Conservation (phyloP, 2,888 invertebrate genomes). For the Lepeophtheirus nordmannii region DNA sequence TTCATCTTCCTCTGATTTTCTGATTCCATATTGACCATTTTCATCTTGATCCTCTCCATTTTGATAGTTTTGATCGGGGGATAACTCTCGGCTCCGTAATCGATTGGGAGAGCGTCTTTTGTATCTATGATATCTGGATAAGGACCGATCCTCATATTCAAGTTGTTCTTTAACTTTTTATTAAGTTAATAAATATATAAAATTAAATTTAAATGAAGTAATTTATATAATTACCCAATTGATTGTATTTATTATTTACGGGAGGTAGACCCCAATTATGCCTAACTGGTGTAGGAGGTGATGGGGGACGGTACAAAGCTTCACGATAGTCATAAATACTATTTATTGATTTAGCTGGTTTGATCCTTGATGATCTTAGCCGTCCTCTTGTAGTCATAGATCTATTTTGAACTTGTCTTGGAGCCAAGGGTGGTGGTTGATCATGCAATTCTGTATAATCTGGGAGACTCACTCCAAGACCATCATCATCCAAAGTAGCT, state of each 20-base stretch:
- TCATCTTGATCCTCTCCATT: neutral
- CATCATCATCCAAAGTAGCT: neutral
- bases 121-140: neutral
- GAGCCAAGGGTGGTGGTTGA: conserved; percentile 1
- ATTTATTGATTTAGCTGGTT: neutral
- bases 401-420: neutral
- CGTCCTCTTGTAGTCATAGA: neutral
- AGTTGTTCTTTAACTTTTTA: too few species aligned
- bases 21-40: neutral
- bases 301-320: neutral
- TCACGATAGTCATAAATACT: neutral
- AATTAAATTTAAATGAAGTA: neutral
- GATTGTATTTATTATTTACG: neutral
- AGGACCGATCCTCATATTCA: neutral
- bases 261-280: neutral
- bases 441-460: neutral
- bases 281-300: neutral
- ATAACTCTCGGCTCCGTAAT: neutral
- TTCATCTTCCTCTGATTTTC: neutral
- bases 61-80: neutral
- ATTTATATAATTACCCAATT: neutral
- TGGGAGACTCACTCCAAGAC: neutral
- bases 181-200: too few species aligned
- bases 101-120: neutral
- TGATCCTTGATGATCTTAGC: neutral